Conservation (phyloP, 2,888 invertebrate species). For the Agonopterix alstromeriana region DNA sequence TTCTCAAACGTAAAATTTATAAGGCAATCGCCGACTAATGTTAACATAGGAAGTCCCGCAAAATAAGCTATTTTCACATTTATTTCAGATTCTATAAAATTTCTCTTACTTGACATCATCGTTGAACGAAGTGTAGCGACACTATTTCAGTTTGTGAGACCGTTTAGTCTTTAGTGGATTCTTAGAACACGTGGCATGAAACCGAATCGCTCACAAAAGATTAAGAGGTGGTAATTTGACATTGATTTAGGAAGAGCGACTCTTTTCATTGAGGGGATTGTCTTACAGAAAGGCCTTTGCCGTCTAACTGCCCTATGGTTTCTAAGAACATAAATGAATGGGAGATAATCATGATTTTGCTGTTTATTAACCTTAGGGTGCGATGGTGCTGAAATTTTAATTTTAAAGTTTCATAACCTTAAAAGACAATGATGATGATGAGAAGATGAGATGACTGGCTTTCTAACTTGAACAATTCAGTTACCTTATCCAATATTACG, state of each 20-base stretch:
- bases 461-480: too few relatives aligned
- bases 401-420: too few relatives aligned
- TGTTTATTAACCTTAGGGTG: too few relatives aligned
- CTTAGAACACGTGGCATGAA: constrained; percentile 63
- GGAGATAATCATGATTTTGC: too few relatives aligned
- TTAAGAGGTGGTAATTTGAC: constrained; percentile 76
- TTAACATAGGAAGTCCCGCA: too few relatives aligned
- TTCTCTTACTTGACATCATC: too few relatives aligned
- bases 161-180: constrained; percentile 38
- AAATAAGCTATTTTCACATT: too few relatives aligned
- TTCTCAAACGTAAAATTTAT: constrained; percentile 33
- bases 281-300: constrained; percentile 55
- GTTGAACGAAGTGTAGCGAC: constrained; percentile 26
- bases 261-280: constrained; percentile 60
- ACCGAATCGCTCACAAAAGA: constrained; percentile 68
- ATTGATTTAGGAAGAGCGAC: constrained; percentile 65
- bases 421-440: too few relatives aligned
- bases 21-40: constrained; percentile 30
- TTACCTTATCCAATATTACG: too few relatives aligned
- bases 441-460: too few relatives aligned
- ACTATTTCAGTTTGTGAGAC: constrained; percentile 44
- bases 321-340: background rate
- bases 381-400: too few relatives aligned
- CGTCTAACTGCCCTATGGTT: constrained; percentile 2
- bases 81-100: too few relatives aligned